Evolutionary conservation across 2,113 vertebrate genomes (phyloP).

Genomic region (Onychostruthus taczanowskii): DNA sequence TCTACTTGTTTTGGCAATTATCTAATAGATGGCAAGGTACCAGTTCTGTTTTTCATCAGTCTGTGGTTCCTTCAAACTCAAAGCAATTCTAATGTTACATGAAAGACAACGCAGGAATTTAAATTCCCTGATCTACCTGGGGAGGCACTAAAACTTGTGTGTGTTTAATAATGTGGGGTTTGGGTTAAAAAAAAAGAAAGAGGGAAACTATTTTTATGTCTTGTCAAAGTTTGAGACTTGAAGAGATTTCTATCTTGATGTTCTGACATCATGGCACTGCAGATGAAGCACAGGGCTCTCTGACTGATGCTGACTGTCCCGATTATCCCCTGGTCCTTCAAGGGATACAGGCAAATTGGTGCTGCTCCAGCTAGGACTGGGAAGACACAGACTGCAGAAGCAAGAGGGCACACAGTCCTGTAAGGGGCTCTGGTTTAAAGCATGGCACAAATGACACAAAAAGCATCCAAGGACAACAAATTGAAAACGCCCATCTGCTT

Average conservation of each 20-base stretch:
- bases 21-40: neutral
- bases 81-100: neutral
- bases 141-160: neutral
- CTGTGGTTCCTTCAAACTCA: neutral
- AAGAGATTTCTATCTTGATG: neutral
- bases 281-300: neutral
- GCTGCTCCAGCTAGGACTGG: neutral
- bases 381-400: neutral
- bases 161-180: neutral
- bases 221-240: neutral
- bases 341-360: fast-evolving
- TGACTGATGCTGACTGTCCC: neutral
- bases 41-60: neutral
- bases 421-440: neutral
- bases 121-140: neutral
- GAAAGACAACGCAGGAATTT: neutral
- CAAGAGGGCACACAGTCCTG: neutral
- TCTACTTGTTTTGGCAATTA: neutral
- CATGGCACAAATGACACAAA: neutral
- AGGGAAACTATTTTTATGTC: neutral
- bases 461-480: slow-evolving; percentile 25
- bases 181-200: neutral
- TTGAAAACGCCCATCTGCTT: slow-evolving; percentile 22
- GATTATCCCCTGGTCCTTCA: fast-evolving
- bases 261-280: neutral